A percentile compares a stretch with the other conserved stretches of the same genome.
Conservation (phyloP, 2,797 vertebrate genomes). For the Bothrops alternatus region DNA sequence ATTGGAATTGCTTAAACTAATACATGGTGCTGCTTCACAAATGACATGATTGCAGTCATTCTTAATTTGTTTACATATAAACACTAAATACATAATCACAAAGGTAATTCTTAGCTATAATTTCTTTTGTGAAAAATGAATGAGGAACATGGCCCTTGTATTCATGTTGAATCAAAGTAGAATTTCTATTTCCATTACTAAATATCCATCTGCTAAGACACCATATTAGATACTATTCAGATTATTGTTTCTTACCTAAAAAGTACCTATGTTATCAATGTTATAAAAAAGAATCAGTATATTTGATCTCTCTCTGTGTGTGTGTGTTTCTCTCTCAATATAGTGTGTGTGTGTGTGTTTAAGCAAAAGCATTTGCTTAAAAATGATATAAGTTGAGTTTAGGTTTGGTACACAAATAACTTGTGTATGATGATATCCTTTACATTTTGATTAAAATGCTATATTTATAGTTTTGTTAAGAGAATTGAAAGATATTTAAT, state of each 20-base stretch:
- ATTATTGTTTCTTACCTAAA: neutral
- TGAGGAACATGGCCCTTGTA: neutral
- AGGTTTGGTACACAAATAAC: neutral
- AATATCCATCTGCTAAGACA: neutral
- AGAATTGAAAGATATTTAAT: neutral
- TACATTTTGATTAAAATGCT: neutral
- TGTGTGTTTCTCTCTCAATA: neutral
- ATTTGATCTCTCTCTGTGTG: neutral
- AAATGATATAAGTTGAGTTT: constrained; percentile 12
- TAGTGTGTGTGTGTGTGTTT: neutral
- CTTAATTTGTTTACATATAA: neutral
- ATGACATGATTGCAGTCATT: neutral
- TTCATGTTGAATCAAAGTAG: neutral
- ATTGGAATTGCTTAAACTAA: neutral
- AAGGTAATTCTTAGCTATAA: neutral
- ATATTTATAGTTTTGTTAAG: neutral
- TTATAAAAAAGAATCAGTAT: neutral
- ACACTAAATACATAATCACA: neutral
- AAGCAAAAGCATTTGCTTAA: neutral
- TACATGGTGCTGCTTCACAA: neutral
- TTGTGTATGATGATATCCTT: neutral
- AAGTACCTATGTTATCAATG: neutral
- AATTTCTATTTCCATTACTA: neutral
- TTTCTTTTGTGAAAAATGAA: neutral
- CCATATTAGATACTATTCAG: neutral